Evolutionary conservation across 2,888 invertebrate species (phyloP).

Genomic region (Chrysolina oricalcia): DNA sequence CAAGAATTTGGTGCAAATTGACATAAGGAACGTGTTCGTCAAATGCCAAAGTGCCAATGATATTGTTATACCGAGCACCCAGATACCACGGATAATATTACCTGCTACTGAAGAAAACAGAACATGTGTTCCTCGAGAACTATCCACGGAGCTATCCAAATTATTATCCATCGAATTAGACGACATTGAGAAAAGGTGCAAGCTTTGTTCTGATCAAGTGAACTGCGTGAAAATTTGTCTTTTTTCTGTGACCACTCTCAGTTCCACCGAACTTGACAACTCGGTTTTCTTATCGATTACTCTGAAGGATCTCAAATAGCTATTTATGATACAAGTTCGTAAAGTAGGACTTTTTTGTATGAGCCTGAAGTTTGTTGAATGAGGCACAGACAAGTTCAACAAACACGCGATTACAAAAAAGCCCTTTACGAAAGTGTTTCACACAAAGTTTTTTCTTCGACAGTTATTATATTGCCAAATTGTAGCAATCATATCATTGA

Average conservation of each 20-base stretch:
- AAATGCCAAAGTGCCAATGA: slow-evolving; percentile 72
- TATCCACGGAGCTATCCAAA: slow-evolving; percentile 70
- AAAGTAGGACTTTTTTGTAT: no score
- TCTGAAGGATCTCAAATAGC: slow-evolving; percentile 56
- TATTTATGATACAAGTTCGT: no score
- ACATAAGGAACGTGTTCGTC: slow-evolving; percentile 75
- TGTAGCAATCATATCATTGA: no score
- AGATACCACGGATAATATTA: slow-evolving; percentile 61
- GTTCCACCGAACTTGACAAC: slow-evolving; percentile 52
- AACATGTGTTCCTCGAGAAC: slow-evolving; percentile 67
- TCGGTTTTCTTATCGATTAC: slow-evolving; percentile 59
- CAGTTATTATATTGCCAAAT: no score
- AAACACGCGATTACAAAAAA: no score
- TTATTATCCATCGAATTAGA: slow-evolving; percentile 56
- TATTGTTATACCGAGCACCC: slow-evolving; percentile 68
- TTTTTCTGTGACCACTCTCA: slow-evolving; percentile 13
- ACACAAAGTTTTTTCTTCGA: no score
- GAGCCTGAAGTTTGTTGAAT: no score
- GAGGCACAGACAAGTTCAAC: no score
- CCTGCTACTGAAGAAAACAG: slow-evolving; percentile 26
- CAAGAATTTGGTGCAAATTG: slow-evolving; percentile 72
- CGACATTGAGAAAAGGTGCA: slow-evolving; percentile 65
- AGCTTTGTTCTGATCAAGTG: slow-evolving; percentile 72
- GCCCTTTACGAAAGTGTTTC: no score
- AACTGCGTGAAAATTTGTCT: slow-evolving; percentile 65